These are phyloP conservation scores for Phaenicophaeus curvirostris DNA, from an alignment of 2,797 vertebrate genomes.

Conservation along the genomic window DNA sequence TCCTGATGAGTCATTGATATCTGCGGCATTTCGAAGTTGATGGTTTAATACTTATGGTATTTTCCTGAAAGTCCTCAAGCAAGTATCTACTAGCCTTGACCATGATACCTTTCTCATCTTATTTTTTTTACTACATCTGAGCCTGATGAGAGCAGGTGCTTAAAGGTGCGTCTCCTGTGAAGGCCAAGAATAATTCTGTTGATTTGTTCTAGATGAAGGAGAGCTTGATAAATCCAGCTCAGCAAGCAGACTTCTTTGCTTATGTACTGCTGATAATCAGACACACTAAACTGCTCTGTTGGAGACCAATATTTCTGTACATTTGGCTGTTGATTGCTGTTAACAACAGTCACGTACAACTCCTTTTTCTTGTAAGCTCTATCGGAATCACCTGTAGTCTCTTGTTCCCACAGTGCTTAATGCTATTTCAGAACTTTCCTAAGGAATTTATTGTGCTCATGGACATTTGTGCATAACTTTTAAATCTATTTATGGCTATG, in stretches of 20 bases:
- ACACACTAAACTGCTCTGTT: background rate
- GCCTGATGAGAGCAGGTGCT: background rate
- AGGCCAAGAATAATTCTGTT: background rate
- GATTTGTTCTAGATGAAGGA: background rate
- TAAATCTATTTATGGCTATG: background rate
- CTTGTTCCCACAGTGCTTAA: background rate
- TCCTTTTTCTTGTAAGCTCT: background rate
- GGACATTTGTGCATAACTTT: conserved; percentile 15
- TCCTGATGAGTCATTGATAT: background rate
- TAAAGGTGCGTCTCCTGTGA: background rate
- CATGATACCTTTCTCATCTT: background rate
- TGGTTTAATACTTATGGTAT: background rate
- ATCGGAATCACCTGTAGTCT: background rate
- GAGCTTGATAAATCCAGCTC: background rate
- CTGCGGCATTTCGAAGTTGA: background rate
- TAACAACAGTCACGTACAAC: background rate
- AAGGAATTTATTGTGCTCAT: background rate
- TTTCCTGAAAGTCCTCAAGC: background rate
- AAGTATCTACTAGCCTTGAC: background rate
- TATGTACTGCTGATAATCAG: background rate
- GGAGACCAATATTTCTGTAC: background rate
- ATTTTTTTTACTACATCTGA: background rate
- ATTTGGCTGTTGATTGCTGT: background rate
- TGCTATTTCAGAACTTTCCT: background rate
- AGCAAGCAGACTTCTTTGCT: background rate